These are phyloP conservation scores for Triops longicaudatus DNA, from an alignment of 1,140 invertebrate genomes.

Conservation along the genomic window DNA sequence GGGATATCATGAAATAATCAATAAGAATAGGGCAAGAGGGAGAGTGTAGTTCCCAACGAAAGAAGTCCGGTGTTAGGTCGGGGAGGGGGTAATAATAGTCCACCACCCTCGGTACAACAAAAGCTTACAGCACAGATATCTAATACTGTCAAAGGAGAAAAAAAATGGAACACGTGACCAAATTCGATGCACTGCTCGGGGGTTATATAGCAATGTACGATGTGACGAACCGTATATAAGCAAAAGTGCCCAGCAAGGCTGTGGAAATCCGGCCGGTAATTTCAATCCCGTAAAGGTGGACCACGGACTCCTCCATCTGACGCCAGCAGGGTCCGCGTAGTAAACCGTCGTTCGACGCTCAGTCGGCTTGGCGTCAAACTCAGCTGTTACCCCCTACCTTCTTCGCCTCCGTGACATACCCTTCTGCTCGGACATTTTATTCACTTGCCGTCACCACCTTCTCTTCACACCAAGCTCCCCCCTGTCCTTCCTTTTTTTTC, in stretches of 20 bases:
- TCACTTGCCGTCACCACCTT: conserved; percentile 11
- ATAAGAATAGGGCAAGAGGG: neutral
- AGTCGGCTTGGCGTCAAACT: neutral
- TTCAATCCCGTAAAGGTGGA: conserved; percentile 14
- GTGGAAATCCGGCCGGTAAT: neutral
- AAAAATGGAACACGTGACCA: conserved; percentile 12
- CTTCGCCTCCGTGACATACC: conserved; percentile 10
- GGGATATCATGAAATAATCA: neutral
- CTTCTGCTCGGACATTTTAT: conserved; percentile 1
- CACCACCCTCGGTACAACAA: neutral
- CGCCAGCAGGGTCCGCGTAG: neutral
- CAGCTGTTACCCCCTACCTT: conserved; percentile 10
- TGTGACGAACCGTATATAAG: neutral
- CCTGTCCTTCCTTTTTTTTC: neutral
- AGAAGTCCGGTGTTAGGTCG: neutral
- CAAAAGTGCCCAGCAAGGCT: conserved; percentile 7
- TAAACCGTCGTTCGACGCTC: neutral
- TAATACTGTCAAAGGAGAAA: neutral
- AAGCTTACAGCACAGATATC: neutral
- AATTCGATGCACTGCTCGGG: neutral
- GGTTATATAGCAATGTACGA: neutral
- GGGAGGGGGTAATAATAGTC: neutral
- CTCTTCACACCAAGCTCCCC: neutral
- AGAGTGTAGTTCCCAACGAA: neutral
- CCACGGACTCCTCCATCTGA: conserved; percentile 9